A percentile compares a stretch with the other conserved stretches of the same genome.
phyloP scores from a whole-genome alignment of 2,113 vertebrate genomes.

The Jaculus jaculus region DNA sequence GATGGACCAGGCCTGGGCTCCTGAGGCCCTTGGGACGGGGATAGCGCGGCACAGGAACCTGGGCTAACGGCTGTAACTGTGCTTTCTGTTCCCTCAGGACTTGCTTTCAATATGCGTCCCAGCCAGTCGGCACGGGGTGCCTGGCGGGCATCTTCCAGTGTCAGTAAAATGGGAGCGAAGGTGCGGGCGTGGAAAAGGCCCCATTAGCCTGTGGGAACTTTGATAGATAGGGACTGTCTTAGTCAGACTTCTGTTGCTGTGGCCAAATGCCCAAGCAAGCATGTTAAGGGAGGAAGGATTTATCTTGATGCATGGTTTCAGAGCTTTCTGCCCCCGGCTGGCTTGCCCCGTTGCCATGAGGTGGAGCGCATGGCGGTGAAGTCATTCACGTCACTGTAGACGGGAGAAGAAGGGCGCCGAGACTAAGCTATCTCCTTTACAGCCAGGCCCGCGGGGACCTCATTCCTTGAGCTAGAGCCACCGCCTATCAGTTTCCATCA shows the following conservation, averaged over 20 bases:
- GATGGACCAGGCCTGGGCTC: not conserved
- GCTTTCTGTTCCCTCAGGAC: not conserved
- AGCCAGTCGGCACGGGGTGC: no score
- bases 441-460: not conserved
- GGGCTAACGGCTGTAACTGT: accelerated
- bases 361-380: no score
- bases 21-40: not conserved
- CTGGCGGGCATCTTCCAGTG: not conserved
- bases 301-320: not conserved
- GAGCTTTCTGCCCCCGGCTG: not conserved
- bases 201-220: not conserved
- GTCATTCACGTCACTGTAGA: no score
- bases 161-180: not conserved
- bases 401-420: not conserved
- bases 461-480: not conserved
- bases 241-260: not conserved
- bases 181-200: not conserved
- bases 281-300: not conserved
- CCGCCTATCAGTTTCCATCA: not conserved
- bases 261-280: not conserved
- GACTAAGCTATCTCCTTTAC: not conserved
- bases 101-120: not conserved
- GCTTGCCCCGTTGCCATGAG: no score
- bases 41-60: not conserved
- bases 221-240: not conserved